A percentile compares a stretch with the other conserved stretches of the same genome.
These are phyloP conservation scores for Trogon melanurus DNA, from an alignment of 2,113 vertebrate genomes.

Conservation along the genomic window DNA sequence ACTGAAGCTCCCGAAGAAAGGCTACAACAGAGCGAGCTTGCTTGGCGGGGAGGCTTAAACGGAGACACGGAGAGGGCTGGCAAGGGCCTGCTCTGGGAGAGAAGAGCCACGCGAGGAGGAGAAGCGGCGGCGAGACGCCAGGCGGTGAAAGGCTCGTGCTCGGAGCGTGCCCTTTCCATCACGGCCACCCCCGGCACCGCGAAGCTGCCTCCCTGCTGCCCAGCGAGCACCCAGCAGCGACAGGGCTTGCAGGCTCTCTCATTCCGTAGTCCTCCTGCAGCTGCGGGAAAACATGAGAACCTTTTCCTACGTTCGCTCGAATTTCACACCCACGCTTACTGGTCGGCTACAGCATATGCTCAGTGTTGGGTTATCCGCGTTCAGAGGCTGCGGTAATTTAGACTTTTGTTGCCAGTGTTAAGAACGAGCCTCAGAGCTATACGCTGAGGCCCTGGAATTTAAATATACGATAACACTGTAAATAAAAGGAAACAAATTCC, in stretches of 20 bases:
- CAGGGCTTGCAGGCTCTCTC: neutral
- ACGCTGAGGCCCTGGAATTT: slow-evolving; percentile 46
- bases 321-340: neutral
- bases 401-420: neutral
- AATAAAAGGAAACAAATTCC: slow-evolving; percentile 66
- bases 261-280: neutral
- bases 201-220: neutral
- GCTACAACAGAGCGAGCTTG: neutral
- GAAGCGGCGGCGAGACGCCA: neutral
- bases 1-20: neutral
- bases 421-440: slow-evolving; percentile 25
- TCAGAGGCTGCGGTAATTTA: neutral
- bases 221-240: rapidly evolving
- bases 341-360: neutral
- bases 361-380: neutral
- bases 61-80: rapidly evolving
- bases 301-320: neutral
- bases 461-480: slow-evolving; percentile 41
- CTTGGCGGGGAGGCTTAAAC: neutral
- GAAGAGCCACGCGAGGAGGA: rapidly evolving
- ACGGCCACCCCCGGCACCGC: neutral
- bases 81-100: neutral
- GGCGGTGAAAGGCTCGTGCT: neutral
- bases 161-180: rapidly evolving
- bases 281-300: neutral